Percentiles rank a stretch among this genome's conserved stretches.
phyloP scores from a whole-genome alignment of 2,113 vertebrate species.

The Rattus rattus region DNA sequence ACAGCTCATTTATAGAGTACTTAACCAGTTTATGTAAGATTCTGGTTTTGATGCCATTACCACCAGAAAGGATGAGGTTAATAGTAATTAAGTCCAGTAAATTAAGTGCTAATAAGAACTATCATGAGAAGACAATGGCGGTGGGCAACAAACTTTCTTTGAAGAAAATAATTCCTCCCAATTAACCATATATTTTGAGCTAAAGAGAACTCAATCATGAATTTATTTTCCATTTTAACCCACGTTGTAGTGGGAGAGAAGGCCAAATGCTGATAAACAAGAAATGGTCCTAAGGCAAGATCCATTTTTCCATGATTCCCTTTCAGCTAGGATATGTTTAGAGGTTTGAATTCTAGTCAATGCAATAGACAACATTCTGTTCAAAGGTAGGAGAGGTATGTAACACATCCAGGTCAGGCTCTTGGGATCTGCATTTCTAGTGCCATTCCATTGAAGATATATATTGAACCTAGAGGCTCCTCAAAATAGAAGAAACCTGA shows the following conservation, averaged over 20 bases:
- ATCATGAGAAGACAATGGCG: background rate
- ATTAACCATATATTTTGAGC: background rate
- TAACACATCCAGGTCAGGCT: background rate
- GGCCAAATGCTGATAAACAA: background rate
- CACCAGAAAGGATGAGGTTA: background rate
- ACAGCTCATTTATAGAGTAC: background rate
- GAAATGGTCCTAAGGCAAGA: background rate
- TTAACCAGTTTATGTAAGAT: background rate
- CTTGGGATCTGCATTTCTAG: background rate
- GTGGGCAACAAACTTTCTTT: background rate
- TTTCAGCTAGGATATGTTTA: background rate
- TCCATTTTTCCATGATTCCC: background rate
- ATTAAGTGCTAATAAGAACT: background rate
- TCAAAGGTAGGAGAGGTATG: background rate
- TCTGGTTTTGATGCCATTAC: background rate
- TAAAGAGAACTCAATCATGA: background rate
- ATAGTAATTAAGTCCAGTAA: background rate
- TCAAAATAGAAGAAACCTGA: background rate
- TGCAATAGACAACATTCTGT: background rate
- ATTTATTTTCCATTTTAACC: constrained; percentile 29
- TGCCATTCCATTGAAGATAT: background rate
- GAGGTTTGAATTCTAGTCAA: background rate
- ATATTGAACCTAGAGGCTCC: background rate
- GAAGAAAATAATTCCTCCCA: background rate
- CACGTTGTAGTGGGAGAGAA: constrained; percentile 8